phyloP scores from a whole-genome alignment of 2,888 invertebrate species.

The Pammene aurita region DNA sequence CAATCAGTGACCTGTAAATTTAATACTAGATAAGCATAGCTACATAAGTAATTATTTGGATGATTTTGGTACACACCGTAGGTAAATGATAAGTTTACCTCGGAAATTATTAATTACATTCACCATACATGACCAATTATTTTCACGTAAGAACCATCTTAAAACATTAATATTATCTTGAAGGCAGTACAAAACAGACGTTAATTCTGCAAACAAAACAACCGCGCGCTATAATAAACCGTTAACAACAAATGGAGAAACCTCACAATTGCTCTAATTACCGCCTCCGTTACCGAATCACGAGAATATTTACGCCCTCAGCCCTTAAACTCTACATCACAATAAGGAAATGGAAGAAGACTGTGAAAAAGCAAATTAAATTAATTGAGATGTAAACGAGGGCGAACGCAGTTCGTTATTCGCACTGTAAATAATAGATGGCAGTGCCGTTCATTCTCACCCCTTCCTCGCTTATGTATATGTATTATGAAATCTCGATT shows the following conservation, averaged over 20 bases:
- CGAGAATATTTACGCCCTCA: slow-evolving; percentile 79
- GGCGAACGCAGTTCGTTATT: slow-evolving; percentile 60
- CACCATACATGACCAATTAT: neutral
- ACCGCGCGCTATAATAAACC: slow-evolving; percentile 68
- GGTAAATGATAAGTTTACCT: no score
- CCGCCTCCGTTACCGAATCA: slow-evolving; percentile 78
- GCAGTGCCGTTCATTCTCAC: slow-evolving; percentile 62
- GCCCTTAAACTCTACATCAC: slow-evolving; percentile 67
- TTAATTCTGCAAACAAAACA: slow-evolving; percentile 63
- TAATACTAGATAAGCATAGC: no score
- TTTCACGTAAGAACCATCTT: neutral
- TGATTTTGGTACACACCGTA: neutral
- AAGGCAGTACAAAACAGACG: slow-evolving; percentile 53
- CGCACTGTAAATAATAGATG: slow-evolving; percentile 75
- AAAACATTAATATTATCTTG: slow-evolving; percentile 22
- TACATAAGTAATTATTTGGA: no score
- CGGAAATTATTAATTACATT: neutral
- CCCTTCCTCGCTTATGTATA: slow-evolving; percentile 54
- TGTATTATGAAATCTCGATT: slow-evolving; percentile 34
- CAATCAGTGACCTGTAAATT: no score
- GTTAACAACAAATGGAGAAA: slow-evolving; percentile 77
- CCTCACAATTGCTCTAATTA: slow-evolving; percentile 79
- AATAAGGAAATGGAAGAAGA: slow-evolving; percentile 79
- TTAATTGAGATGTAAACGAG: slow-evolving; percentile 82
- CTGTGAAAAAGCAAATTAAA: slow-evolving; percentile 82